These are phyloP conservation scores for Volucella inanis DNA, from an alignment of 2,888 invertebrate genomes.

Conservation along the genomic window DNA sequence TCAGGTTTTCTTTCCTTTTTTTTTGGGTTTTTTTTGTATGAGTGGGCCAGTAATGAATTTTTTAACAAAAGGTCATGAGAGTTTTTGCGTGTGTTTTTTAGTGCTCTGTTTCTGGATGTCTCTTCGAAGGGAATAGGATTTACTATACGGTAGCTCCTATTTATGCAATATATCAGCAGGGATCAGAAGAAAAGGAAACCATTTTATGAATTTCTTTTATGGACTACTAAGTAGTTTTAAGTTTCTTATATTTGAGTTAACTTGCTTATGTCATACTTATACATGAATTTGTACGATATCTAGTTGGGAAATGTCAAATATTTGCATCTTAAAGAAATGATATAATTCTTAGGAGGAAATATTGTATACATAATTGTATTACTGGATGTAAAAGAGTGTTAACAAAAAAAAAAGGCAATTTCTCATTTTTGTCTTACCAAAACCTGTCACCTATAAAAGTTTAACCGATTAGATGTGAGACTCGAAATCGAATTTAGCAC, in stretches of 20 bases:
- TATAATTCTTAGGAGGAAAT: too few relatives aligned
- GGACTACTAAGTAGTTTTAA: slow-evolving; percentile 70
- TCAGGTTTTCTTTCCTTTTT: slow-evolving; percentile 40
- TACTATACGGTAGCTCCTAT: slow-evolving; percentile 50
- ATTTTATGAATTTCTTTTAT: slow-evolving; percentile 65
- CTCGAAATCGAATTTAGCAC: too few relatives aligned
- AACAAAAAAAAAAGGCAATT: too few relatives aligned
- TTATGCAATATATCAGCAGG: slow-evolving; percentile 68
- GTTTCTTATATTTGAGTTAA: slow-evolving; percentile 58
- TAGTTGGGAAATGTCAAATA: slow-evolving; percentile 26
- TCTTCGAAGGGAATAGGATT: slow-evolving; percentile 17
- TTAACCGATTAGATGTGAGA: too few relatives aligned
- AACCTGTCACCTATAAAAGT: too few relatives aligned
- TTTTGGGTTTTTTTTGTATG: slow-evolving; percentile 25
- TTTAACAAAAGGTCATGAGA: slow-evolving; percentile 68
- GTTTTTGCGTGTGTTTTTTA: slow-evolving; percentile 45
- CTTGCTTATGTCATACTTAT: not conserved
- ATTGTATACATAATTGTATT: too few relatives aligned
- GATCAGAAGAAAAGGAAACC: slow-evolving; percentile 60
- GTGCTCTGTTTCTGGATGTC: slow-evolving; percentile 36
- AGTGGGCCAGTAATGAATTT: slow-evolving; percentile 60
- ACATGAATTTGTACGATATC: slow-evolving; percentile 17
- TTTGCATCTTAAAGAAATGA: too few relatives aligned
- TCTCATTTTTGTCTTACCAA: too few relatives aligned
- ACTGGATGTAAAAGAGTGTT: too few relatives aligned